These are phyloP conservation scores for Orussus abietinus DNA, from an alignment of 1,140 invertebrate genomes.

Conservation along the genomic window DNA sequence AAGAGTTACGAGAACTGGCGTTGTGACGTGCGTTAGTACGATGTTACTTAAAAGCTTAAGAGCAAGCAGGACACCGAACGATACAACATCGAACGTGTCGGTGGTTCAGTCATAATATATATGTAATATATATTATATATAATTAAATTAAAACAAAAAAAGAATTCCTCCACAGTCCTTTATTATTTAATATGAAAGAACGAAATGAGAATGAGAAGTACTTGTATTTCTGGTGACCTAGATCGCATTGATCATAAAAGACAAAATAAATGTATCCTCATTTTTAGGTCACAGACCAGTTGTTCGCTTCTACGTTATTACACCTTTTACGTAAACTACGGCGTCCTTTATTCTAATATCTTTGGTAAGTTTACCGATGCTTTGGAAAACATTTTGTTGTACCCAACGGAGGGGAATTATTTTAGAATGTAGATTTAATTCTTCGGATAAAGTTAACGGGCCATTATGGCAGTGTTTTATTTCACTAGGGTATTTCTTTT, in stretches of 20 bases:
- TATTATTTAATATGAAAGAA: constrained; percentile 50
- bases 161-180: constrained; percentile 49
- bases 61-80: constrained; percentile 37
- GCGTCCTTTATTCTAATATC: no score
- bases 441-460: no score
- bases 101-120: constrained; percentile 51
- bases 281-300: constrained; percentile 65
- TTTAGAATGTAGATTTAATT: no score
- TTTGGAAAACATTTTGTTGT: no score
- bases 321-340: no score
- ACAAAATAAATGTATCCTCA: constrained; percentile 67
- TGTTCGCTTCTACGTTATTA: constrained; percentile 14
- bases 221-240: constrained; percentile 54
- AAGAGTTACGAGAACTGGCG: constrained; percentile 26
- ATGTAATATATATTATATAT: constrained; percentile 51
- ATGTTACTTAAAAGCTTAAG: constrained; percentile 44
- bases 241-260: constrained; percentile 51
- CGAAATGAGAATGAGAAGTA: constrained; percentile 41
- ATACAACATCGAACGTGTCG: constrained; percentile 44
- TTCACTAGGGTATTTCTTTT: no score
- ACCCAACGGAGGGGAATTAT: no score
- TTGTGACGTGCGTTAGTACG: constrained; percentile 30
- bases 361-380: no score
- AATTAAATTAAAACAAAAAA: constrained; percentile 34
- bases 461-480: no score